phyloP scores from a whole-genome alignment of 2,113 vertebrate species.

The Sinocyclocheilus anshuiensis region DNA sequence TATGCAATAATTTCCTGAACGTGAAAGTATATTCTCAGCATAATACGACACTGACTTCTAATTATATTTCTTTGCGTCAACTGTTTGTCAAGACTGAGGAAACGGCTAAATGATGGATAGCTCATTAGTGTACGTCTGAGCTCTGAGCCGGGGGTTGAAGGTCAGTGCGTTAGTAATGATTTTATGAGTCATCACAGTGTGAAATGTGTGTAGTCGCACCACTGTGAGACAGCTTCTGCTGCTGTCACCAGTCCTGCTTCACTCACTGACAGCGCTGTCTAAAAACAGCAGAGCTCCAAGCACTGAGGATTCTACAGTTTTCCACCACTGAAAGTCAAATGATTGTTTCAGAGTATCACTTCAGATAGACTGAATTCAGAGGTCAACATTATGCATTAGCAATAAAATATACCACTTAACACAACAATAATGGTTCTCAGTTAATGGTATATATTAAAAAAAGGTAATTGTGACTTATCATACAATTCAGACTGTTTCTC shows the following conservation, averaged over 20 bases:
- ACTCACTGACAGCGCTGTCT: constrained; percentile 8
- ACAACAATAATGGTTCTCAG: not conserved
- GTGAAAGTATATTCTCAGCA: not conserved
- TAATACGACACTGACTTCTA: not conserved
- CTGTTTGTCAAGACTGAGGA: not conserved
- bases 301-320: not conserved
- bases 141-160: constrained; percentile 26
- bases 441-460: too few species aligned
- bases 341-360: not conserved
- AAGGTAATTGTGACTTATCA: too few species aligned
- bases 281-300: not conserved
- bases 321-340: not conserved
- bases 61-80: constrained; percentile 16
- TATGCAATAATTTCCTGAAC: not conserved
- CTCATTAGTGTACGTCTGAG: constrained; percentile 17
- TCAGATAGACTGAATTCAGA: not conserved
- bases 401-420: not conserved
- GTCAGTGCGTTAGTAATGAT: constrained; percentile 30
- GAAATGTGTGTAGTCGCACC: constrained; percentile 12
- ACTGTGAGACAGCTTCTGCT: constrained; percentile 26
- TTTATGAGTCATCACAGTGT: constrained; percentile 38
- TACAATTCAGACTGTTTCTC: too few species aligned
- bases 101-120: constrained; percentile 32
- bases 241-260: not conserved
- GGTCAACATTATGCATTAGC: not conserved